Percentiles rank a stretch among this genome's conserved stretches.
phyloP scores from a whole-genome alignment of 2,797 vertebrate genomes.

The Hylomyscus alleni region DNA sequence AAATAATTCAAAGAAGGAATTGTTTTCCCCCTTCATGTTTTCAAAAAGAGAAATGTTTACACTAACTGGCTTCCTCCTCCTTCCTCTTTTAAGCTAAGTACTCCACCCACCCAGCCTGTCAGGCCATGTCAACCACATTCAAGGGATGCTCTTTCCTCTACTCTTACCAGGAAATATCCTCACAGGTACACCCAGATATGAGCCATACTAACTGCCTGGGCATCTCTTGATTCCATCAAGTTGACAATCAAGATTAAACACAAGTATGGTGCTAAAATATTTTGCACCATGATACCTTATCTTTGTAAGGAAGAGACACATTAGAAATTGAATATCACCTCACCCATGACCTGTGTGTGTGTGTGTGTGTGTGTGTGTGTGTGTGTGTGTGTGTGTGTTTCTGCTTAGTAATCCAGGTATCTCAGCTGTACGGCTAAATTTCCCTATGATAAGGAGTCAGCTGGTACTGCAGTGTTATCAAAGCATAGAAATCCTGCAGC shows the following conservation, averaged over 20 bases:
- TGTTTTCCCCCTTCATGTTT: not conserved
- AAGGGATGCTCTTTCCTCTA: not conserved
- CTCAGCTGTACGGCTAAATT: not conserved
- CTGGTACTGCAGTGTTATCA: not conserved
- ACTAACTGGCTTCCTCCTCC: not conserved
- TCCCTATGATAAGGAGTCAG: not conserved
- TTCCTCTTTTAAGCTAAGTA: not conserved
- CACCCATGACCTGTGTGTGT: not conserved
- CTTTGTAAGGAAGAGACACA: constrained; percentile 17
- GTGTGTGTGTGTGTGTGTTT: not conserved
- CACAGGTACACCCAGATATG: not conserved
- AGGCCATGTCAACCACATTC: not conserved
- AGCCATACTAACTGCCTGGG: not conserved
- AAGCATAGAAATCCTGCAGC: not conserved
- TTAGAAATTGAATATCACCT: not conserved
- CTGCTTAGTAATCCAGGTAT: not conserved
- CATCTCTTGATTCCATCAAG: not conserved
- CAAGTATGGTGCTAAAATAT: not conserved
- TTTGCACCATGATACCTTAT: not conserved
- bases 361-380: not conserved
- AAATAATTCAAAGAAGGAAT: not conserved
- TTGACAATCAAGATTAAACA: not conserved
- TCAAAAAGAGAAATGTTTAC: not conserved
- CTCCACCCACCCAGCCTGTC: not conserved
- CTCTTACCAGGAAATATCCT: not conserved